A percentile compares a stretch with the other conserved stretches of the same genome.
phyloP scores from a whole-genome alignment of 2,888 invertebrate species.

The Papilio gigon region DNA sequence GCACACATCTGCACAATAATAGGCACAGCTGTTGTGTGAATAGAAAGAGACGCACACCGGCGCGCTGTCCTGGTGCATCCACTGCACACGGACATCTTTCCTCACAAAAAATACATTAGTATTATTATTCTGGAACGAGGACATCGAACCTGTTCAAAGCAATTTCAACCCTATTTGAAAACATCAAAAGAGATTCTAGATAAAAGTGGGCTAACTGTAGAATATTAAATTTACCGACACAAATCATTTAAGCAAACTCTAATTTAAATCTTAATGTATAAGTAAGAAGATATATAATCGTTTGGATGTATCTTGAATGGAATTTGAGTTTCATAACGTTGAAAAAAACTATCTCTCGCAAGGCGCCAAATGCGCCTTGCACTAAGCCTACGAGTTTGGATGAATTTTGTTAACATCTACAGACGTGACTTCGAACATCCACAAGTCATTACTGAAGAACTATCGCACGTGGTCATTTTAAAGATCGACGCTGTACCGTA shows the following conservation, averaged over 20 bases:
- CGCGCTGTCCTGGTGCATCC: slow-evolving; percentile 58
- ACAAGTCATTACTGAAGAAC: slow-evolving; percentile 41
- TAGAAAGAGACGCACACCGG: slow-evolving; percentile 62
- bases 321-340: slow-evolving; percentile 76
- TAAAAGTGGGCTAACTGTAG: slow-evolving; percentile 42
- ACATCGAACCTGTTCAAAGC: slow-evolving; percentile 47
- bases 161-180: slow-evolving; percentile 53
- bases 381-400: slow-evolving; percentile 64
- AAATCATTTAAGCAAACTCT: background rate
- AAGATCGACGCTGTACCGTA: background rate
- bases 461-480: slow-evolving; percentile 32
- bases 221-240: slow-evolving; percentile 28
- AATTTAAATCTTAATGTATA: slow-evolving; percentile 43
- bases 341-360: slow-evolving; percentile 72
- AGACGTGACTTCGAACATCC: slow-evolving; percentile 50
- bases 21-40: slow-evolving; percentile 78
- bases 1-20: slow-evolving; percentile 75
- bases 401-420: slow-evolving; percentile 58
- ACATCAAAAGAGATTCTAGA: slow-evolving; percentile 39
- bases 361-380: slow-evolving; percentile 79
- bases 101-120: slow-evolving; percentile 79
- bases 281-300: slow-evolving; percentile 51
- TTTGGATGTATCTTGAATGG: slow-evolving; percentile 51
- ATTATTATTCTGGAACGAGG: slow-evolving; percentile 77
- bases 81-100: slow-evolving; percentile 74